Evolutionary conservation across 2,113 vertebrate species (phyloP), one percentile per base, ranked within the genome.

Genomic region (Pteruthius melanotis): DNA sequence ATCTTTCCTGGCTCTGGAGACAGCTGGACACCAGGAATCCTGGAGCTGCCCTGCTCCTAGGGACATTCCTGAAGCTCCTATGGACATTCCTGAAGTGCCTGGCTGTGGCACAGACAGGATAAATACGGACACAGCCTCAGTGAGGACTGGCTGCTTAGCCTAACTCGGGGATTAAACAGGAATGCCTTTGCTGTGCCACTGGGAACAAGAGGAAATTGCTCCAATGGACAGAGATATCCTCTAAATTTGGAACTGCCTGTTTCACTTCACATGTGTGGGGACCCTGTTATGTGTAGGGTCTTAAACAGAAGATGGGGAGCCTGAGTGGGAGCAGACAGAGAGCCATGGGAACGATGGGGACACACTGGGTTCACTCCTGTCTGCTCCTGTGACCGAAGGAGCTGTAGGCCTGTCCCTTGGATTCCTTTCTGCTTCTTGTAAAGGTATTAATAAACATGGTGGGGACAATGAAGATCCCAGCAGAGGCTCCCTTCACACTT

Each of bases 351-450:
- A 4, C 10, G 0, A 4, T n/a, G 39, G 35, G 13, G 10, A 31
- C 31, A 20, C 60, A 7, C 14, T 39, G 31, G 15, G 20, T 53
- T 76, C 40, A 8, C 37, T 87, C 19, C 50, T 70, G 19, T 81
- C 60, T 71, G 30, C 44, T 85, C 40, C 19, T 0, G 0, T 27
- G 24, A 30, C 31, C 1, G 2, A 37, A 63, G 56, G 56, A 72
- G 27, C 33, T 76, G 20, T 7, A 27, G 52, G 52, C 8, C 44
- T 39, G 27, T 47, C 50, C 47, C 39, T 80, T 52, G 65, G 53
- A 57, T 71, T 92, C 81, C 33, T 53, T 75, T 61, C 39, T 86
- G n/a, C 35, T 13, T 28, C 30, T 59, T 39, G 20, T 27, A 59
- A 50, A 86, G 54, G 35, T 35, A 1, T 3, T 3, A 26, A 26